Percentiles rank a stretch among this genome's conserved stretches.
Evolutionary conservation across 2,888 invertebrate species (phyloP).

Genomic region (Cetonia aurata): DNA sequence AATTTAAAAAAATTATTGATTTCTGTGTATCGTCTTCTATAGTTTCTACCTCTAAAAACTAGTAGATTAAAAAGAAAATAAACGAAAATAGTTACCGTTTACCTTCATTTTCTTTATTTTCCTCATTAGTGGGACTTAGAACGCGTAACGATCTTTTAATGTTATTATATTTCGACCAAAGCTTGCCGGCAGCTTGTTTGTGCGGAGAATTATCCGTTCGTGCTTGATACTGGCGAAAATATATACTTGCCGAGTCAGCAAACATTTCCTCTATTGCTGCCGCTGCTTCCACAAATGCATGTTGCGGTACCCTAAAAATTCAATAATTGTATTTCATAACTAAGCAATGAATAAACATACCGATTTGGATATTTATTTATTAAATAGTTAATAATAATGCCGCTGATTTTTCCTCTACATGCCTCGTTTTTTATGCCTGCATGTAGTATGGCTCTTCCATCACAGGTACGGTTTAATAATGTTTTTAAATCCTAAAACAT

Average conservation of each 20-base stretch:
- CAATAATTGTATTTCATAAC: constrained; percentile 1
- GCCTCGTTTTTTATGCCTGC: too few species aligned
- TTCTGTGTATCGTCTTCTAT: constrained; percentile 4
- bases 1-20: constrained; percentile 2
- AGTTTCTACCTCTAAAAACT: constrained; percentile 9
- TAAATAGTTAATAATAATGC: too few species aligned
- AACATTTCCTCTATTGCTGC: constrained; percentile 15
- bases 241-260: constrained; percentile 8
- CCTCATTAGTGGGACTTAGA: constrained; percentile 6
- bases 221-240: constrained; percentile 7
- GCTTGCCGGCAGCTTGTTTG: constrained; percentile 6
- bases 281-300: constrained; percentile 12
- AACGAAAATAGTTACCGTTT: not conserved
- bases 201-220: constrained; percentile 1
- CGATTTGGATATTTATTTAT: too few species aligned
- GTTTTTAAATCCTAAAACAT: too few species aligned
- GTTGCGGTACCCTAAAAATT: constrained; percentile 5
- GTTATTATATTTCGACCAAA: constrained; percentile 2
- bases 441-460: too few species aligned
- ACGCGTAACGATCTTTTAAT: constrained; percentile 3
- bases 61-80: constrained; percentile 1
- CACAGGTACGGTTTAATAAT: too few species aligned
- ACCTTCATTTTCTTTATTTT: constrained; percentile 7
- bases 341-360: too few species aligned
- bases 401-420: too few species aligned